A percentile compares a stretch with the other conserved stretches of the same genome.
Evolutionary conservation across 2,888 invertebrate species (phyloP).

Genomic region (Orchesellides sinensis): DNA sequence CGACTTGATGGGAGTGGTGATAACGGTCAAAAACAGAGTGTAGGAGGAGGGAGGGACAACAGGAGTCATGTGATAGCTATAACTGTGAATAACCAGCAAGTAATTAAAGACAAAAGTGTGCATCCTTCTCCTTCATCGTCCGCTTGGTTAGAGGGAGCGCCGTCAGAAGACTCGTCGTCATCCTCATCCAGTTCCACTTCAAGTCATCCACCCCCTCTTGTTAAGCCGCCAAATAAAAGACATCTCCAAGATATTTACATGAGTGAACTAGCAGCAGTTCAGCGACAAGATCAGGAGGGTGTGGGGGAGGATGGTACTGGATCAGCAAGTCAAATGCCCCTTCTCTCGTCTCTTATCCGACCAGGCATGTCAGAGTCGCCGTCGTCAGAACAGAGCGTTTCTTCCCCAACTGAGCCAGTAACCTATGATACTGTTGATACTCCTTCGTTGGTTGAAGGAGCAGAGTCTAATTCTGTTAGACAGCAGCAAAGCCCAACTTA

Average conservation of each 20-base stretch:
- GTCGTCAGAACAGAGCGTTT: constrained; percentile 23
- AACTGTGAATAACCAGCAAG: no score
- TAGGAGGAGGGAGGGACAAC: neutral
- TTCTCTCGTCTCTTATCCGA: constrained; percentile 72
- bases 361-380: constrained; percentile 69
- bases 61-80: neutral
- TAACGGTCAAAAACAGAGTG: neutral
- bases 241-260: neutral
- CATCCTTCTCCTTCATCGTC: no score
- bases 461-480: neutral
- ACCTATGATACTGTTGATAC: no score
- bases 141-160: constrained; percentile 24
- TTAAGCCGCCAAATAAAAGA: neutral
- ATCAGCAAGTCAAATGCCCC: constrained; percentile 61
- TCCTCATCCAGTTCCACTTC: neutral
- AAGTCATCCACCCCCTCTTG: constrained; percentile 31
- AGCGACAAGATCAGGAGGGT: neutral
- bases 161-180: constrained; percentile 3
- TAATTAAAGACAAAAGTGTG: no score
- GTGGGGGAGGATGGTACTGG: neutral
- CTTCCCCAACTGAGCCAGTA: neutral
- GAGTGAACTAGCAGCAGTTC: neutral
- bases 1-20: neutral
- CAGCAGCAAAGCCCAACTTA: neutral
- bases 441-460: no score